phyloP scores from a whole-genome alignment of 2,888 invertebrate species.

The Pherbina coryleti region DNA sequence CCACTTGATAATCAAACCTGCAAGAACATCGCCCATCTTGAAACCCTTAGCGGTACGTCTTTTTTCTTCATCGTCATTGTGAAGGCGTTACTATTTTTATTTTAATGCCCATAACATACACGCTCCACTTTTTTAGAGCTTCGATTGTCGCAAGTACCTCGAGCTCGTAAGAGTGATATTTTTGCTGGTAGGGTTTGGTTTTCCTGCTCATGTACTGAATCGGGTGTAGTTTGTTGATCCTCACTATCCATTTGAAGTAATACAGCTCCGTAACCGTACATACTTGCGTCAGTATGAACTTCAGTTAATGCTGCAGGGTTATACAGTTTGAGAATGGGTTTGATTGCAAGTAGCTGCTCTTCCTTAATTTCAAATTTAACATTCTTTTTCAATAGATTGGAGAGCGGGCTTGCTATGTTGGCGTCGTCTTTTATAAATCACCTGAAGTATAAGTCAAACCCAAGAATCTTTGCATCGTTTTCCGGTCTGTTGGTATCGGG shows the following conservation, averaged over 20 bases:
- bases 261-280: constrained; percentile 22
- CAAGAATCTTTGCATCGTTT: neutral
- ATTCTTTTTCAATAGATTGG: constrained; percentile 9
- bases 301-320: too few species aligned
- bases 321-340: too few species aligned
- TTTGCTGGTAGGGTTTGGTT: neutral
- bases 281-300: constrained; percentile 17
- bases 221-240: constrained; percentile 19
- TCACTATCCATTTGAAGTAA: constrained; percentile 10
- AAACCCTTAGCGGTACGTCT: constrained; percentile 18
- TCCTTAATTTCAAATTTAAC: constrained; percentile 19
- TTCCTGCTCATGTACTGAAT: constrained; percentile 31
- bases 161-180: constrained; percentile 27
- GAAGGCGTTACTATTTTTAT: constrained; percentile 31
- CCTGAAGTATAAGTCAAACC: constrained; percentile 14
- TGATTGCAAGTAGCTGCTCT: too few species aligned
- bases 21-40: constrained; percentile 32
- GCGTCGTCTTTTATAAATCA: constrained; percentile 1
- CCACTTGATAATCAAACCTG: too few species aligned
- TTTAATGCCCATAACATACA: neutral
- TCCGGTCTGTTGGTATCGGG: neutral
- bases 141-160: too few species aligned
- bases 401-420: neutral
- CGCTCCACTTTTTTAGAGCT: constrained; percentile 5
- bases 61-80: constrained; percentile 22